Base-by-base conservation (phyloP, 2,113 vertebrate genomes). In the Fulmarus glacialis region DNA sequence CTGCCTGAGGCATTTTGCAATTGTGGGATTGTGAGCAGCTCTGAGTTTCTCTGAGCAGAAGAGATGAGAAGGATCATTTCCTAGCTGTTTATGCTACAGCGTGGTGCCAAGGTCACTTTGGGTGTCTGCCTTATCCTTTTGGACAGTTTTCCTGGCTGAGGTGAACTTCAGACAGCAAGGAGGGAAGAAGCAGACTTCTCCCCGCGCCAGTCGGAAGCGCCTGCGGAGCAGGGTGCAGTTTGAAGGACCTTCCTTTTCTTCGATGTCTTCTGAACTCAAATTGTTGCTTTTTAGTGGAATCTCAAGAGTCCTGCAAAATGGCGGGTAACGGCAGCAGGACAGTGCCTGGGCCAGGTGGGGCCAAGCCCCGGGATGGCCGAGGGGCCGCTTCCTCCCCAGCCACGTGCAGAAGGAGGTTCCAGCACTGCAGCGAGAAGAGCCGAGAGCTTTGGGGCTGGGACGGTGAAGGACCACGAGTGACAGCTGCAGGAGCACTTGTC, bases 201-300 rank as follows among this genome's bases (percentile, higher is more conserved):
- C 58, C 40, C 2, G 8, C 12, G 30, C 12, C 26, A 21, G 2
- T 1, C 0, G 0, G n/a, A 30, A 47, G 29, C 2, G 2, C 16
- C 10, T 4, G 7, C 2, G 6, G 77, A 73, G n/a, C 63, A 64
- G 67, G 8, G 16, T 7, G 71, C 11, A 5, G 5, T 40, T 87
- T 24, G 60, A 73, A 45, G 64, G 24, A 5, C 12, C 6, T 13
- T 52, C 15, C 24, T 42, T 48, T 78, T 12, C 64, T 30, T 24
- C 0, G 0, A 11, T 11, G 27, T 4, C 16, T 71, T 62, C 60
- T 47, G 50, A 71, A 50, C 36, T 29, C 38, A 29, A 50, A 38
- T 2, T 13, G 6, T 7, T 32, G 73, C 59, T 72, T 84, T 67
- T 55, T 16, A 32, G 22, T 42, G 42, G 38, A 42, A 55, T n/a